Conservation (phyloP, 1,140 invertebrate species). For the Macrotrachela quadricornifera region DNA sequence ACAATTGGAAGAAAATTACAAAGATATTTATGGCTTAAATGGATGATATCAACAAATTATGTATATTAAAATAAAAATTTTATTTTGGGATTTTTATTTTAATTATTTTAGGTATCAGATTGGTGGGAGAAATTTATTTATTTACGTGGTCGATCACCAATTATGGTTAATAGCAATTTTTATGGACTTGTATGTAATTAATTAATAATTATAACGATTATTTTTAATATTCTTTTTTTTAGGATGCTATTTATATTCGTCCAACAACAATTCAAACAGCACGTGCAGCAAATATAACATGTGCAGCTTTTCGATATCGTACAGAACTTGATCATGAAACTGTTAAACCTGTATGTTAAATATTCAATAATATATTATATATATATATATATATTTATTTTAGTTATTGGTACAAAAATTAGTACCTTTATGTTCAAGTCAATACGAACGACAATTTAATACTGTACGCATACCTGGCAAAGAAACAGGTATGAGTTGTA, state of each 20-base stretch:
- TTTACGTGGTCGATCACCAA: slow-evolving; percentile 63
- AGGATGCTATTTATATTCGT: no score
- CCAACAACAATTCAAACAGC: slow-evolving; percentile 59
- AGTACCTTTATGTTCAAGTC: slow-evolving; percentile 86
- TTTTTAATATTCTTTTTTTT: no score
- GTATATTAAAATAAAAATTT: no score
- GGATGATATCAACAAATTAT: slow-evolving; percentile 45
- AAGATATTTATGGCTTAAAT: slow-evolving; percentile 74
- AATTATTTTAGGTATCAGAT: slow-evolving; percentile 44
- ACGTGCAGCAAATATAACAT: slow-evolving; percentile 64
- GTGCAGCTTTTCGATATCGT: slow-evolving; percentile 61
- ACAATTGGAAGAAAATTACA: slow-evolving; percentile 77
- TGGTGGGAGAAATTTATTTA: slow-evolving; percentile 99
- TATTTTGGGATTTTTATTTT: no score
- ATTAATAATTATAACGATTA: no score
- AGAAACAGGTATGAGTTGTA: slow-evolving; percentile 37
- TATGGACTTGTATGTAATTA: slow-evolving; percentile 50
- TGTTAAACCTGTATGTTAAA: slow-evolving; percentile 51
- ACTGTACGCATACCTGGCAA: slow-evolving; percentile 76
- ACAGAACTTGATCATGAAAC: slow-evolving; percentile 73
- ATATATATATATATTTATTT: no score
- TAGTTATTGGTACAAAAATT: slow-evolving; percentile 51
- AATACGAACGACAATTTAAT: slow-evolving; percentile 91
- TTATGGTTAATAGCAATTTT: slow-evolving; percentile 97
- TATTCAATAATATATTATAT: no score